Base-by-base conservation (phyloP, 2,888 invertebrate genomes). In the Mactromeris polynyma region DNA sequence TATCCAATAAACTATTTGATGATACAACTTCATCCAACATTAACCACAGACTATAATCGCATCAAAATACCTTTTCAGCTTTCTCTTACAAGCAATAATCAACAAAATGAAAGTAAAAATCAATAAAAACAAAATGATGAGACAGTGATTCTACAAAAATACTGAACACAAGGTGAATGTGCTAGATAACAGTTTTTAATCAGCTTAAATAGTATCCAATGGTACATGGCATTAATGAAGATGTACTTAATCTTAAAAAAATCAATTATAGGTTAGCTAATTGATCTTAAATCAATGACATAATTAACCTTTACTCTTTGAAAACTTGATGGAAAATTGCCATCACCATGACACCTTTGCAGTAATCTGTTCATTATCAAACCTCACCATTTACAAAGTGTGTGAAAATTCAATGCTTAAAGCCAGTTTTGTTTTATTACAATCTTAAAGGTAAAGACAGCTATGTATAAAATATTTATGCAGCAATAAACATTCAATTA, bases 161-260 rank as follows among this genome's bases (percentile, higher is more conserved):
- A 64, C 26, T 26, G 0, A 26, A 64, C 26, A 26, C 26, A 7
- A 21, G 26, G 9, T 64, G 58, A 9, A 26, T 26, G 9, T 64
- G n/a, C 3, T 11, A 64, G 58, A 64, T 64, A 64, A 64, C 46
- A 46, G 1, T 46, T 14, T 26, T 7, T n/a, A 64, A 64, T 64
- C 58, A 26, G 26, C 58, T 64, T 64, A 64, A 26, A 64, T 64
- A 26, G 58, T 64, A 64, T 64, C 58, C n/a, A 64, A 64, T 64
- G 58, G 58, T n/a, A 21, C n/a, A 26, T 21, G 21, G n/a, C 58
- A 11, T 26, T 64, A 64, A 64, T 64, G 58, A 64, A n/a, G 26
- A 26, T 64, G n/a, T 26, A 64, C 11, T 64, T 17, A 46, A 46
- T 46, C 46, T n/a, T n/a, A n/a, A n/a, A n/a, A n/a, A n/a, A n/a